These are phyloP conservation scores for Tenthredo livida DNA, from an alignment of 2,888 invertebrate species.

Conservation along the genomic window DNA sequence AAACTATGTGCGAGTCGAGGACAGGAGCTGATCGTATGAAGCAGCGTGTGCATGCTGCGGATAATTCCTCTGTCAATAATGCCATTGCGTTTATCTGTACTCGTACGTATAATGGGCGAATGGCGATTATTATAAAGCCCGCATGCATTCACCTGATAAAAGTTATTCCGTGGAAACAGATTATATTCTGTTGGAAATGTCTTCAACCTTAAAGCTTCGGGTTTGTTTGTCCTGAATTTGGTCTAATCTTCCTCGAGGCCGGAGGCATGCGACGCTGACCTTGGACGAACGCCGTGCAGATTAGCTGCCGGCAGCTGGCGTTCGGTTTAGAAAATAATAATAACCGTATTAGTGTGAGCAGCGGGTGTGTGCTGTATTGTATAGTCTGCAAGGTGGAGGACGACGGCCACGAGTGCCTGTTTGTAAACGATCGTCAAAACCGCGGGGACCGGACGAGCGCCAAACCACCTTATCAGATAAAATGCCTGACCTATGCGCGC, in stretches of 20 bases:
- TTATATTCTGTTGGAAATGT: not conserved
- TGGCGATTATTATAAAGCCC: not conserved
- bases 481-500: slow-evolving; percentile 51
- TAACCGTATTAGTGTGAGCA: slow-evolving; percentile 3
- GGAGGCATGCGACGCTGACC: slow-evolving; percentile 21
- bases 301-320: slow-evolving; percentile 26
- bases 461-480: slow-evolving; percentile 51
- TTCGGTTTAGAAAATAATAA: slow-evolving; percentile 41
- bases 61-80: slow-evolving; percentile 19
- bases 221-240: slow-evolving; percentile 29
- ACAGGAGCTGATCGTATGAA: not conserved
- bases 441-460: slow-evolving; percentile 45
- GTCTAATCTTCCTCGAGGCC: not conserved
- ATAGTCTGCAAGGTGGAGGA: slow-evolving; percentile 5
- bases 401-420: slow-evolving; percentile 22
- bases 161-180: not conserved
- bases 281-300: slow-evolving; percentile 32
- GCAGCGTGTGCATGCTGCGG: not conserved
- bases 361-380: not conserved
- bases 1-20: slow-evolving; percentile 14
- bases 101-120: not conserved
- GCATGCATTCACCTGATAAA: not conserved
- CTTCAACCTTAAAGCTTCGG: not conserved
- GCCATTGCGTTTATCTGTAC: not conserved
- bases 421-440: slow-evolving; percentile 44